These are phyloP conservation scores for Clitarchus hookeri DNA, from an alignment of 2,888 invertebrate genomes.

Conservation along the genomic window DNA sequence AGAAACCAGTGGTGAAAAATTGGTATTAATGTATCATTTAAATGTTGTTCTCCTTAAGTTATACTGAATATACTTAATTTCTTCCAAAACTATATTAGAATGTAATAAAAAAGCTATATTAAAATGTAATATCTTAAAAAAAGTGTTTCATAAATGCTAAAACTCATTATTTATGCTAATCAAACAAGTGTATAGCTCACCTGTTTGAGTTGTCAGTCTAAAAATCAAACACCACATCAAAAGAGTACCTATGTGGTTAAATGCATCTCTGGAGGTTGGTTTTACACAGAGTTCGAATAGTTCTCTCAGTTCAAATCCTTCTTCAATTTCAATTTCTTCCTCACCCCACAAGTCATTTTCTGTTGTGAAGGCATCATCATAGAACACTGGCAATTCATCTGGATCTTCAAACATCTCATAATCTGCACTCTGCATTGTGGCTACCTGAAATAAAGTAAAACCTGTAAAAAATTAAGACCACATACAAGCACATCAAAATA, in stretches of 20 bases:
- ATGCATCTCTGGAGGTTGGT: conserved; percentile 48
- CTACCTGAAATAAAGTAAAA: not conserved
- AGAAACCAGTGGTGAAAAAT: no score
- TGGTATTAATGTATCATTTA: no score
- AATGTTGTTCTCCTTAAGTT: no score
- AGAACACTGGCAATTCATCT: conserved; percentile 43
- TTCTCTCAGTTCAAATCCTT: conserved; percentile 43
- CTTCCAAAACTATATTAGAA: no score
- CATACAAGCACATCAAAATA: no score
- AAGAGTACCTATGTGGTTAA: conserved; percentile 47
- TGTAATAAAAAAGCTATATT: no score
- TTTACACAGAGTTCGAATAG: conserved; percentile 48
- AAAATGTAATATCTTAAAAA: no score
- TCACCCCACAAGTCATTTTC: conserved; percentile 43
- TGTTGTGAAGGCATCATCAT: conserved; percentile 41
- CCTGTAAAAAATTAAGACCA: no score
- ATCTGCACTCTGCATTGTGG: conserved; percentile 43
- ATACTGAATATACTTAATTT: no score
- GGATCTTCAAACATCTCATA: conserved; percentile 44
- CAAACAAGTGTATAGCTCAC: conserved; percentile 41
- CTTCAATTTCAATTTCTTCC: conserved; percentile 41
- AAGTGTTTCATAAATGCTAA: no score
- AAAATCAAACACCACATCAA: conserved; percentile 48
- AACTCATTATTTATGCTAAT: no score
- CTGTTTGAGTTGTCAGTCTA: conserved; percentile 47